These are phyloP conservation scores for Uromys caudimaculatus DNA, from an alignment of 2,797 vertebrate genomes.

Conservation along the genomic window DNA sequence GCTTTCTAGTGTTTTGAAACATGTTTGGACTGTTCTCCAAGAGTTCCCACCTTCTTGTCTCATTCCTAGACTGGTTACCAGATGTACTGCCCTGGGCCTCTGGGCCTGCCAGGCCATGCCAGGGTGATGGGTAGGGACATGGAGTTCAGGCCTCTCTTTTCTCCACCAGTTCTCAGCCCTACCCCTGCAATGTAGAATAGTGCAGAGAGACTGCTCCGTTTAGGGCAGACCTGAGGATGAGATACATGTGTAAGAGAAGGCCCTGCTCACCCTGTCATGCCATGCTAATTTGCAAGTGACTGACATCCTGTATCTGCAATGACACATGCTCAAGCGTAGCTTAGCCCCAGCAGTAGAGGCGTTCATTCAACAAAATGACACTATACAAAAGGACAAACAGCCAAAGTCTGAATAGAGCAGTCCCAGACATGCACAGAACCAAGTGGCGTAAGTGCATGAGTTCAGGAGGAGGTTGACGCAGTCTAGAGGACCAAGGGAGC, in stretches of 20 bases:
- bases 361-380: neutral
- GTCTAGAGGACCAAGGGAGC: neutral
- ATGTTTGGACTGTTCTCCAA: neutral
- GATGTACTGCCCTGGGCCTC: neutral
- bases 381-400: neutral
- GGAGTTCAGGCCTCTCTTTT: neutral
- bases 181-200: neutral
- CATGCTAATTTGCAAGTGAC: constrained; percentile 16
- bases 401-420: neutral
- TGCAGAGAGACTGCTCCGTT: neutral
- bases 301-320: neutral
- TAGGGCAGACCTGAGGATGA: neutral
- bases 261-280: neutral
- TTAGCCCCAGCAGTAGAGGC: neutral
- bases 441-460: neutral
- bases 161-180: neutral
- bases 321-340: neutral
- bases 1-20: neutral
- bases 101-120: neutral
- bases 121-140: neutral
- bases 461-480: neutral
- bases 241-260: neutral
- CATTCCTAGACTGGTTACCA: neutral
- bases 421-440: neutral
- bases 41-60: neutral